phyloP scores from a whole-genome alignment of 2,888 invertebrate genomes.

The Hymenopus coronatus region DNA sequence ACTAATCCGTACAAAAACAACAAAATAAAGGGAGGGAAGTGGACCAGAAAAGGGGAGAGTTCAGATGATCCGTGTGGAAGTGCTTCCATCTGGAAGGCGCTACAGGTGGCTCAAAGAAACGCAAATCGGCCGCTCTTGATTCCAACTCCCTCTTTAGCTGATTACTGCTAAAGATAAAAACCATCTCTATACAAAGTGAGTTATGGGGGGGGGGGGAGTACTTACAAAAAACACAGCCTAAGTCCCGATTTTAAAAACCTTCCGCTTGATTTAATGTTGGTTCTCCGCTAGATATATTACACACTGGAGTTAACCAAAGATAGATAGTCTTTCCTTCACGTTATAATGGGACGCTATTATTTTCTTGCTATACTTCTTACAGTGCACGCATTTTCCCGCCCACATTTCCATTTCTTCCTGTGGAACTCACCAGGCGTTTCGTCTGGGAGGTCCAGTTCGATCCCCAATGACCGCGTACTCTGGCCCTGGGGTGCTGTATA shows the following conservation, averaged over 20 bases:
- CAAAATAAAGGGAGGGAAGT: not conserved
- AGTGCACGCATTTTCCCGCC: too few relatives aligned
- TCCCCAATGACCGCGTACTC: too few relatives aligned
- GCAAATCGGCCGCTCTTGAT: not conserved
- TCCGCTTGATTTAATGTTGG: not conserved
- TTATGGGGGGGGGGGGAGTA: not conserved
- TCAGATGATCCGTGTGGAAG: not conserved
- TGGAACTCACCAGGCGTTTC: too few relatives aligned
- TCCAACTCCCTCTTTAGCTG: not conserved
- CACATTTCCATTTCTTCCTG: too few relatives aligned
- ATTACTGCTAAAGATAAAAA: not conserved
- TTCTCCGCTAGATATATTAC: not conserved
- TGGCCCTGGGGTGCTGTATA: too few relatives aligned
- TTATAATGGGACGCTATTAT: too few relatives aligned
- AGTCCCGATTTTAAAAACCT: not conserved
- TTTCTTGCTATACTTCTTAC: too few relatives aligned
- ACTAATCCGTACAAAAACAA: not conserved
- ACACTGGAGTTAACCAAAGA: not conserved
- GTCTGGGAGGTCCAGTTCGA: too few relatives aligned
- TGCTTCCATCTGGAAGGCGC: too few relatives aligned
- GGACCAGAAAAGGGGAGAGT: not conserved
- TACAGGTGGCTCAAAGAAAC: not conserved
- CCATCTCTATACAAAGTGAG: not conserved
- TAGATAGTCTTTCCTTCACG: not conserved
- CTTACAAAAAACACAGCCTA: not conserved